Base-by-base conservation (phyloP, 2,888 invertebrate species). In the Holacanthella duospinosa region DNA sequence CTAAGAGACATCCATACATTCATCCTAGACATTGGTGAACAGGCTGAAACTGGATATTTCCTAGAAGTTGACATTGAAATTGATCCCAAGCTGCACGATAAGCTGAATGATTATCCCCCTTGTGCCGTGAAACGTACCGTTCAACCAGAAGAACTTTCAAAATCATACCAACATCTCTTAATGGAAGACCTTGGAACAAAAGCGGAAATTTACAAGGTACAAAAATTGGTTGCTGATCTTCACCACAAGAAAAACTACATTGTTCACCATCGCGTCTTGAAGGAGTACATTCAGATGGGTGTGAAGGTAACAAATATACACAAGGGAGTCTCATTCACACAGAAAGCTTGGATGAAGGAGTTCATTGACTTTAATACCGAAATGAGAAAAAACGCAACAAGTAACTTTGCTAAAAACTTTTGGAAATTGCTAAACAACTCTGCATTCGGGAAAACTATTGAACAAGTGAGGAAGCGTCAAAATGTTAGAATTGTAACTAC, bases 381-480 rank as follows among this genome's bases (percentile, higher is more conserved):
- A 19, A 2, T 28, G 36, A 2, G 63, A 26, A 27, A 28, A 16
- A 24, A 43, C 9, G 62, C 66, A 2, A 62, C 57, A 2, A 56
- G 21, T 21, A 36, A 57, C 6, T 62, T 67, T 24, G 24, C 27
- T 2, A 67, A 62, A 29, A 48, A 62, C 3, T 60, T 65, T 44
- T 64, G 21, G 25, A 68, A 68, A 28, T n/a, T 36, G 3, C 26
- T 64, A 68, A 75, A 75, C 62, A 75, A 54, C 29, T 16, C 26
- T 2, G 25, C 48, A 26, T 59, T 59, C 25, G 59, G 59, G 2
- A 59, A 59, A 48, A 59, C 36, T 21, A 25, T 43, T 44, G 55
- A 64, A 29, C 61, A 66, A 21, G 56, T 43, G 1, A 28, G 66
- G n/a, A 60, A 64, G 16, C 24, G 62, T 2, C 28, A 55, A 28